Base-by-base conservation (phyloP, 2,888 invertebrate species). In the Oscheius sp. region DNA sequence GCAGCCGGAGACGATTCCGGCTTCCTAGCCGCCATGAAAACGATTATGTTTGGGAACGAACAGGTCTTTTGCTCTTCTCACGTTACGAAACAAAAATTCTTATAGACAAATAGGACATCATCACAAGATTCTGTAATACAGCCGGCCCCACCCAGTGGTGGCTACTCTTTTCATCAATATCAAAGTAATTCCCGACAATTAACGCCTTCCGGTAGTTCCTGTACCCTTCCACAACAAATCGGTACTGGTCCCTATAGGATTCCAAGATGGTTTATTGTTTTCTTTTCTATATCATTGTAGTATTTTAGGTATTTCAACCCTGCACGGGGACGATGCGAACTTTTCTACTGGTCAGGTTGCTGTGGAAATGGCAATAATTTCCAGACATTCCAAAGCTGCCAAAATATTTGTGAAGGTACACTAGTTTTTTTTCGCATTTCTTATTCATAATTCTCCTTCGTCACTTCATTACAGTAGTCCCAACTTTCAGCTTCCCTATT, bases 281-380 rank as follows among this genome's bases (percentile, higher is more conserved):
- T 7, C 43, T 13, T 16, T 35, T n/a, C 1, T 43, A 45, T 5
- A 16, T 45, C 1, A 21, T 6, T 3, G 35, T 6, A 9, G 9
- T 13, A 6, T 3, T 75, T 41, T 35, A 82, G 82, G 82, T 88
- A 85, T 73, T 88, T 83, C 76, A 88, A 88, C 76, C 82, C 87
- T 13, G 81, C 78, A 2, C 82, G 87, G 9, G 76, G 78, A 52
- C 83, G 85, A 27, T 88, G 88, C 74, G 88, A 89, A 72, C 80
- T 88, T 23, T 88, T 88, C 79, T 88, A 88, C 76, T 88, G 88
- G 85, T 86, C 86, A 6, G 88, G 88, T 27, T 89, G 88, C 75
- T 89, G 86, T 74, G 87, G 85, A 72, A 88, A 88, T 75, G 83
- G 82, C 73, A 88, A 88, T 82, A 88, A 88, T 79, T 88, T 88